A percentile compares a stretch with the other conserved stretches of the same genome.
Evolutionary conservation across 1,140 invertebrate species (phyloP).

Genomic region (Pachyrhynchus sulphureomaculatus): DNA sequence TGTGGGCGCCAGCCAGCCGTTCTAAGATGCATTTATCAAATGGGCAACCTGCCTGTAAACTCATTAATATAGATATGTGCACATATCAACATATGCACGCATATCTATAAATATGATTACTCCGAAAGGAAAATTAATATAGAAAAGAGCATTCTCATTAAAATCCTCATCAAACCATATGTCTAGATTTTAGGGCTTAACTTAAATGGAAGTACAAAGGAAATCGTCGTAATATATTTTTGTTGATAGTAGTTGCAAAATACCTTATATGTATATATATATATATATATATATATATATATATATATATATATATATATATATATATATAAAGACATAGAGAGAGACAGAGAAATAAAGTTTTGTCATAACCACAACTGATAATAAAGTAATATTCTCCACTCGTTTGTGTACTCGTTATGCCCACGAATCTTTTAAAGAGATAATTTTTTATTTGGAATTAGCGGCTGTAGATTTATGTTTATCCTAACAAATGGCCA

Average conservation of each 20-base stretch:
- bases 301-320: too few species aligned
- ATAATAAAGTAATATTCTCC: background rate
- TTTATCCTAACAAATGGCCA: conserved; percentile 23
- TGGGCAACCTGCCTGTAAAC: conserved; percentile 30
- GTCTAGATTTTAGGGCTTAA: too few species aligned
- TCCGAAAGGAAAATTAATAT: background rate
- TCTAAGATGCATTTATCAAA: conserved; percentile 36
- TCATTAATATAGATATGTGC: conserved; percentile 34
- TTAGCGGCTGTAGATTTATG: background rate
- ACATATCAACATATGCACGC: conserved; percentile 27
- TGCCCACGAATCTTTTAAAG: conserved; percentile 16
- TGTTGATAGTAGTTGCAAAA: too few species aligned
- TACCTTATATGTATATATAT: too few species aligned
- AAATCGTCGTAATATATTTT: too few species aligned
- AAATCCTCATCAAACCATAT: too few species aligned
- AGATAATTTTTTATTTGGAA: conserved; percentile 3
- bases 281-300: too few species aligned
- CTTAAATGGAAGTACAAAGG: too few species aligned
- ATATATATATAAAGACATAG: too few species aligned
- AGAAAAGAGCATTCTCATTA: too few species aligned
- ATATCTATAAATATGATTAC: conserved; percentile 8
- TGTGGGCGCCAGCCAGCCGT: conserved; percentile 39
- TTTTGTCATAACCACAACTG: background rate
- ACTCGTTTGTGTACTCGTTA: background rate
- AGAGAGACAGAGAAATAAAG: background rate